Base-by-base conservation (phyloP, 2,113 vertebrate genomes). In the Guaruba guarouba region DNA sequence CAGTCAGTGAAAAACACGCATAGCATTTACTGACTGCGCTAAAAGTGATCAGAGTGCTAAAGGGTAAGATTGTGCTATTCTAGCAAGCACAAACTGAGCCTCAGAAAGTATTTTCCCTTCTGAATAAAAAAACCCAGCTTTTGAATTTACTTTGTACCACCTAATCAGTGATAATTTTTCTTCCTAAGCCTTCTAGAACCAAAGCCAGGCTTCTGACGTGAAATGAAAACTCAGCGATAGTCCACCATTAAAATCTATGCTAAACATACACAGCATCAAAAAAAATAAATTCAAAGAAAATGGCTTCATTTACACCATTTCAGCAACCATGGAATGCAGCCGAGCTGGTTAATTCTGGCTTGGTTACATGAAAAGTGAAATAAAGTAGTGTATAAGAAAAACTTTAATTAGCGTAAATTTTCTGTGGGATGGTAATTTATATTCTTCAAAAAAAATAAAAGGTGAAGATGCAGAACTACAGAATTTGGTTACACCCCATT, bases 151-250 rank as follows among this genome's bases (percentile, higher is more conserved):
- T 78, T 91, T 68, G 51, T 51, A 5, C 27, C 29, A 6, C 13
- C 11, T 84, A 78, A 89, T 92, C 86, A 93, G 82, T 12, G 52
- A 31, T 0, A 71, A 51, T 64, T 93, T 95, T 95, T 52, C 93
- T 92, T 93, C 78, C 69, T 89, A 78, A 96, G 29, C 73, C 86
- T 84, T 89, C 12, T 54, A 68, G 68, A 68, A 92, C 70, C 55
- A 78, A 81, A 92, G 33, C 20, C 52, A 54, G 79, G 11, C 52
- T 95, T 76, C 67, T 86, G 90, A 92, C 67, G 51, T 31, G 74
- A 35, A 89, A 62, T 69, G 29, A 75, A 46, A 86, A 78, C 20
- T 11, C 54, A 29, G 22, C 0, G 0, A 43, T 66, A 95, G 96
- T 64, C 52, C 57, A 39, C 54, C 0, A 0, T 74, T 79, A 76